Base-by-base conservation (phyloP, 2,113 vertebrate genomes). In the Merops nubicus region DNA sequence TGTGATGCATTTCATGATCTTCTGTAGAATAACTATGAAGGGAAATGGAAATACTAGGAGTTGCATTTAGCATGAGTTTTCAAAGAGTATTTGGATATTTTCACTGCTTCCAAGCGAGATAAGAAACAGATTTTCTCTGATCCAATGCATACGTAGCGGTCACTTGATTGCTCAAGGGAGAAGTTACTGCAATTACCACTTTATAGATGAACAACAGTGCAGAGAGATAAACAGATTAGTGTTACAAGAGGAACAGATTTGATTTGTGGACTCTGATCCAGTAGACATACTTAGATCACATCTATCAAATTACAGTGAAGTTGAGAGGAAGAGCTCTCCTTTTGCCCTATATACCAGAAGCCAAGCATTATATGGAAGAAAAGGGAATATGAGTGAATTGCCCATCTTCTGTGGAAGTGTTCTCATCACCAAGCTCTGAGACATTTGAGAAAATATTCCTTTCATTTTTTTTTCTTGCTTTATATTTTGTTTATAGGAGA, bases 91-190 rank as follows among this genome's bases (percentile, higher is more conserved):
- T 73, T 76, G 70, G 62, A 34, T 91, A 53, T 86, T 91, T 77
- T 88, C 42, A 5, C 77, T 76, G 50, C 36, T 74, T 97, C 47
- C 53, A 81, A 59, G 57, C 28, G 13, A 82, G 60, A 93, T 70
- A 80, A 82, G 87, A 82, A 95, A 88, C 59, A 93, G 75, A 91
- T 91, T 83, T 95, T 63, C 59, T 50, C 45, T 65, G 59, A 88
- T 62, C 50, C 47, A n/a, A n/a, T 77, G 43, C 51, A 56, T 59
- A 13, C 17, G 1, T 73, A 68, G 69, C 0, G 0, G 74, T 83
- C 82, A 62, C 25, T 92, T 68, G 63, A 62, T 69, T 91, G 38
- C 72, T 95, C 68, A 85, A 62, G 79, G 85, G 88, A 83, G 78
- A 95, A 83, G 77, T 83, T 83, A 88, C 63, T 54, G 21, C 50